Evolutionary conservation across 2,113 vertebrate species (phyloP), one percentile per base, ranked within the genome.

Genomic region (Muscicapa adusta): DNA sequence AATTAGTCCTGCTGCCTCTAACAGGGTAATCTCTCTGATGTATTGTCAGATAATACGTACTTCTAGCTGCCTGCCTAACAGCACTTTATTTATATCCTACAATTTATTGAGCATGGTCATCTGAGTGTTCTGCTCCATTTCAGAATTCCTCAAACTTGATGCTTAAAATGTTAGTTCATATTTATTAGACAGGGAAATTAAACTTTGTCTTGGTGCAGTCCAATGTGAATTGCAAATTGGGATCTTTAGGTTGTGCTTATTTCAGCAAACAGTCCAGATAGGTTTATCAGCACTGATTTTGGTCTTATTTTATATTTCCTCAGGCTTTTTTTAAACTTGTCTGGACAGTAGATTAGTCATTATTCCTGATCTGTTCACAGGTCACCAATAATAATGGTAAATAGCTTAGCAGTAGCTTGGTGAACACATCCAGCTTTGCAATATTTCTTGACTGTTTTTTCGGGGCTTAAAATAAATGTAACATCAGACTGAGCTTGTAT

Each of bases 81-180:
- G 54, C 38, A 53, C 23, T 86, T 60, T 20, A 26, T 50, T 58
- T 28, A 24, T 68, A 28, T 77, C 28, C 38, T 68, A 29, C n/a
- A 36, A 18, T 45, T n/a, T 5, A 45, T 6, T 45, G 38, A 45
- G 33, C 9, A 53, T 0, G 0, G 43, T 86, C 28, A 51, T 1
- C 26, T 43, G 18, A 67, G 23, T 45, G 14, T 76, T 86, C 45
- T 60, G 38, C 14, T 77, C 23, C 18, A 18, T 38, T 53, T 68
- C 33, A 45, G 54, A 28, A 45, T 53, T 68, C 33, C 18, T 68
- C 33, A 43, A 16, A 60, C 18, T 28, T 38, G 14, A 61, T 86
- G 54, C 38, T 53, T 68, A 53, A 76, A 76, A 28, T 38, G 36
- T 33, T 40, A 17, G 15, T 31, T 68, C 23, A 19, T 76, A 28